Percentiles rank a stretch among this genome's conserved stretches.
Conservation (phyloP, 2,113 vertebrate species). For the Istiophorus platypterus region DNA sequence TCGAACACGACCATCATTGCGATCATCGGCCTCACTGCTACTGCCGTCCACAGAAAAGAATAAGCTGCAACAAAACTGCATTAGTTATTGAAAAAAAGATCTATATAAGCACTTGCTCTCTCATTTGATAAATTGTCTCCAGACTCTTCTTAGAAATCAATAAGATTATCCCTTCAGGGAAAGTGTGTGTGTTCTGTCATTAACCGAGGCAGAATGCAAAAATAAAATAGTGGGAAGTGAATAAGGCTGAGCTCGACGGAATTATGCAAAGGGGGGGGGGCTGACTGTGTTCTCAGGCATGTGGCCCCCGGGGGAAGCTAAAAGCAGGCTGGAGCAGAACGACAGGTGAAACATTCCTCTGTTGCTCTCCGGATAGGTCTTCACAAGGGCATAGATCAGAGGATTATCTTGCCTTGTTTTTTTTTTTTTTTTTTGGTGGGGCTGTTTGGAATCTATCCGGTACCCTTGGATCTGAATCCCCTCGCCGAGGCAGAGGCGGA, state of each 20-base stretch:
- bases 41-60: neutral
- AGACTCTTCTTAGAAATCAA: constrained; percentile 42
- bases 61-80: constrained; percentile 3
- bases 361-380: constrained; percentile 31
- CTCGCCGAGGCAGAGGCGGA: constrained; percentile 8
- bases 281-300: constrained; percentile 29
- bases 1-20: constrained; percentile 28
- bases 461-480: constrained; percentile 67
- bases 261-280: constrained; percentile 20
- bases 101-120: neutral
- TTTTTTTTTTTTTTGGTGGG: too few species aligned
- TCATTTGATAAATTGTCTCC: constrained; percentile 28
- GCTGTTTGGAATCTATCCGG: constrained; percentile 69
- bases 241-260: constrained; percentile 9
- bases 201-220: constrained; percentile 32
- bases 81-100: constrained; percentile 18
- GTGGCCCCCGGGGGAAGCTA: constrained; percentile 28
- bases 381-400: constrained; percentile 66
- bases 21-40: constrained; percentile 5
- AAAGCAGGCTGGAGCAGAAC: constrained; percentile 45
- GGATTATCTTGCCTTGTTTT: constrained; percentile 67
- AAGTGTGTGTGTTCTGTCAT: constrained; percentile 15
- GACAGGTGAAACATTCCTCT: constrained; percentile 58
- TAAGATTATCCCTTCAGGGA: constrained; percentile 32
- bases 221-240: constrained; percentile 27